phyloP scores from a whole-genome alignment of 2,888 invertebrate species.

The Rapana venosa region DNA sequence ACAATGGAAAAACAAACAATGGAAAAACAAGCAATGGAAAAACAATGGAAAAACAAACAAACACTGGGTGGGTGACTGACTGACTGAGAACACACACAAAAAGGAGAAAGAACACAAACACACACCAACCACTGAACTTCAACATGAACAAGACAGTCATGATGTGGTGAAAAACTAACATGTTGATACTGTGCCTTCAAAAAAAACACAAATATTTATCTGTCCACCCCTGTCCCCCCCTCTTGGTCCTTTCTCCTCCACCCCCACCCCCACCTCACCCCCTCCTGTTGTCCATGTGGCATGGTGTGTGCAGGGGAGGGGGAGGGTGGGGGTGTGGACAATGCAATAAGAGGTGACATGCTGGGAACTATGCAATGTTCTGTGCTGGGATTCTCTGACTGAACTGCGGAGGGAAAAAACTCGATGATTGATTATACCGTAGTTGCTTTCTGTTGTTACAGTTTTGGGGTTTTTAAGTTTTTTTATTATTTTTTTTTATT shows the following conservation, averaged over 20 bases:
- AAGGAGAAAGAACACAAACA: too few relatives aligned
- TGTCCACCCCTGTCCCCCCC: background rate
- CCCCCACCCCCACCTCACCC: background rate
- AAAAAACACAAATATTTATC: conserved; percentile 4
- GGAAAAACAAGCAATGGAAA: too few relatives aligned
- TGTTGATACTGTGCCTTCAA: conserved; percentile 18
- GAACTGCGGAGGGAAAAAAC: background rate
- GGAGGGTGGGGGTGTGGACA: background rate
- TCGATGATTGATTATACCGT: conserved; percentile 18
- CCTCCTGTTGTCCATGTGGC: background rate
- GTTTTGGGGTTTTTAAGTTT: too few relatives aligned
- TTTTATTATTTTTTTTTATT: background rate
- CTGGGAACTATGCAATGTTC: conserved; percentile 42
- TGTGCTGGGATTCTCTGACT: background rate
- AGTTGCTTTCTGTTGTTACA: conserved; percentile 31
- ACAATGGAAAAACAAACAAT: too few relatives aligned
- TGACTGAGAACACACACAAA: too few relatives aligned
- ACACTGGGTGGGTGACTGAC: too few relatives aligned
- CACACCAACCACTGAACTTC: too few relatives aligned
- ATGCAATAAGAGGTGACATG: conserved; percentile 34
- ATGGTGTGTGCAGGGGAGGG: too few relatives aligned
- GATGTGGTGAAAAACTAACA: background rate
- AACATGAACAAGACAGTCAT: background rate
- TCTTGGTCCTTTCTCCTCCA: background rate
- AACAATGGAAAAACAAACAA: too few relatives aligned